Base-by-base conservation (phyloP, 2,888 invertebrate genomes). In the Rhagophthalmus giganteus region DNA sequence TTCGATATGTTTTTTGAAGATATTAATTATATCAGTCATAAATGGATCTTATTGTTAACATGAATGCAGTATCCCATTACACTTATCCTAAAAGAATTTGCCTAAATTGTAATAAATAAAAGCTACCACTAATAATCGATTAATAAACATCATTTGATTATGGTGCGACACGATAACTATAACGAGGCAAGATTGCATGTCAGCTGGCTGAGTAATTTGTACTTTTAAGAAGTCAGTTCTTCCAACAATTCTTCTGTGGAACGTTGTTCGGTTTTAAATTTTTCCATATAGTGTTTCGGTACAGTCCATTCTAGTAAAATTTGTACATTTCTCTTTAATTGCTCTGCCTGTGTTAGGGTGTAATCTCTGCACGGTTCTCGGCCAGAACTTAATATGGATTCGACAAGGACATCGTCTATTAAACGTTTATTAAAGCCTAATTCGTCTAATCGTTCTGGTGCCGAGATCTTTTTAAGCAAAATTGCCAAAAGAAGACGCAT, bases 401-500 rank as follows among this genome's bases (percentile, higher is more conserved):
- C 88, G 41, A 85, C 78, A 1, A 93, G 79, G 2, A 92, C 85
- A 57, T 90, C 88, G 69, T 92, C 92, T 55, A 93, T 90, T 4
- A 90, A 79, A 37, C 85, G 77, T 63, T 82, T 83, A 74, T 83
- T 82, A 72, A 83, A 83, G 63, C 92, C 91, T 67, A 92, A 76
- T 64, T 86, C 86, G 54, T 85, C 84, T 32, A 92, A 79, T 64
- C 86, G 83, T 61, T 87, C 86, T 58, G 86, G 84, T n/a, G 85
- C 84, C 10, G 90, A 90, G 57, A 93, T 91, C 73, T 88, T 87
- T 64, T 90, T 90, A 40, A 92, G 74, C 28, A 92, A 79, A 30
- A 91, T 84, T 1, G 91, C 92, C 57, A 92, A 78, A 26, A 90
- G 80, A 58, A 89, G 82, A 48, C 92, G 80, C 83, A 93, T 86